Conservation (phyloP, 2,888 invertebrate species). For the Campoletis raptor region DNA sequence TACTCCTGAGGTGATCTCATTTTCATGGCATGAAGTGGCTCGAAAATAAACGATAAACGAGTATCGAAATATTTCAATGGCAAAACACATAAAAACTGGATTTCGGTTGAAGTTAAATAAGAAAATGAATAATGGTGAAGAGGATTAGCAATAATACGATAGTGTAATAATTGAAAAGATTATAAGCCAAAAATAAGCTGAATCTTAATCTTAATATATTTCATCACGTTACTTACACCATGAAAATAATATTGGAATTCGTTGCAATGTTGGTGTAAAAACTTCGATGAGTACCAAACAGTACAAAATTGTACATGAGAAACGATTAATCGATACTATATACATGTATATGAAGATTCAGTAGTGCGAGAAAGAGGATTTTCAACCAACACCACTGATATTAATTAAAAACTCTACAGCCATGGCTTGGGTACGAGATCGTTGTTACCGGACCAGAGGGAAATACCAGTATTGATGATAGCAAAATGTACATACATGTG, state of each 20-base stretch:
- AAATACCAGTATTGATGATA: constrained; percentile 38
- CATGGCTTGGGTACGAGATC: constrained; percentile 27
- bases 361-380: constrained; percentile 5
- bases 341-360: not conserved
- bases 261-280: not conserved
- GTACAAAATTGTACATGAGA: not conserved
- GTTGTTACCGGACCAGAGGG: constrained; percentile 26
- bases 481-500: constrained; percentile 5
- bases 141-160: not conserved
- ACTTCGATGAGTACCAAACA: constrained; percentile 1
- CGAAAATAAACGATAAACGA: no score
- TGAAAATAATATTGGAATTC: not conserved
- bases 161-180: constrained; percentile 17
- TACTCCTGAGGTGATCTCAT: not conserved
- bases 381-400: constrained; percentile 44
- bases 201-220: not conserved
- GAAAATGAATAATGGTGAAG: not conserved
- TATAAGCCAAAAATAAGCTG: constrained; percentile 5
- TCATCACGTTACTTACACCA: not conserved
- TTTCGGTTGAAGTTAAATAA: not conserved
- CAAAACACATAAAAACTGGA: not conserved
- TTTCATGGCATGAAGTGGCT: not conserved
- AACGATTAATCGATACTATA: constrained; percentile 20
- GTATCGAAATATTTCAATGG: not conserved
- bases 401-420: constrained; percentile 64